Conservation (phyloP, 1,140 invertebrate species). For the Drosophila nannoptera region DNA sequence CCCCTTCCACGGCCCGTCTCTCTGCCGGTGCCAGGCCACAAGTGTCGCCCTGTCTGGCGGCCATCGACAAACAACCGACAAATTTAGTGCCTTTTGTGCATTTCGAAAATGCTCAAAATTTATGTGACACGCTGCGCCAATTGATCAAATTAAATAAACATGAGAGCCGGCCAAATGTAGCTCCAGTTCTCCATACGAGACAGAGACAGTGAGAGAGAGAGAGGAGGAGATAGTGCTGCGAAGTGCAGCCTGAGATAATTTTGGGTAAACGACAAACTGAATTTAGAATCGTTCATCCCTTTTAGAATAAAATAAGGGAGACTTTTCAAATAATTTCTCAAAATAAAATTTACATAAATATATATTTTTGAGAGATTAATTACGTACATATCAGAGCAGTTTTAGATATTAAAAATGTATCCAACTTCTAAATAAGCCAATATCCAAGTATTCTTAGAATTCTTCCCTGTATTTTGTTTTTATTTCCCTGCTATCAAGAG, state of each 20-base stretch:
- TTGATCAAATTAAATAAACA: slow-evolving; percentile 79
- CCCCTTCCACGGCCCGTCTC: no score
- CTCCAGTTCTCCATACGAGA: slow-evolving; percentile 4
- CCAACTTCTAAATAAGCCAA: no score
- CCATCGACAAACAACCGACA: slow-evolving; percentile 54
- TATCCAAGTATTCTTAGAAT: no score
- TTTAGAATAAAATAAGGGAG: background rate
- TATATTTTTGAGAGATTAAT: no score
- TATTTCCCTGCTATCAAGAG: no score
- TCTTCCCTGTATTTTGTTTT: no score
- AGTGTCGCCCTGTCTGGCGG: slow-evolving; percentile 40
- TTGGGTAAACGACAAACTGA: slow-evolving; percentile 19
- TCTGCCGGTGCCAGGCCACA: slow-evolving; percentile 31
- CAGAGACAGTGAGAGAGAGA: background rate
- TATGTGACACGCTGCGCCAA: slow-evolving; percentile 76
- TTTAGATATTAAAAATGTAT: no score
- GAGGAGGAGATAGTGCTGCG: background rate
- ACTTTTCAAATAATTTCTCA: no score
- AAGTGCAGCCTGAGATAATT: slow-evolving; percentile 1
- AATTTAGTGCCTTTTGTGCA: slow-evolving; percentile 72
- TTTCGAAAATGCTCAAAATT: slow-evolving; percentile 69
- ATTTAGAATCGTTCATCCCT: slow-evolving; percentile 25
- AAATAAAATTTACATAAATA: no score
- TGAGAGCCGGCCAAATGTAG: slow-evolving; percentile 49
- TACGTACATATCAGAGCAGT: no score